Conservation (phyloP, 2,113 vertebrate species). For the Rhadina sibilatrix region DNA sequence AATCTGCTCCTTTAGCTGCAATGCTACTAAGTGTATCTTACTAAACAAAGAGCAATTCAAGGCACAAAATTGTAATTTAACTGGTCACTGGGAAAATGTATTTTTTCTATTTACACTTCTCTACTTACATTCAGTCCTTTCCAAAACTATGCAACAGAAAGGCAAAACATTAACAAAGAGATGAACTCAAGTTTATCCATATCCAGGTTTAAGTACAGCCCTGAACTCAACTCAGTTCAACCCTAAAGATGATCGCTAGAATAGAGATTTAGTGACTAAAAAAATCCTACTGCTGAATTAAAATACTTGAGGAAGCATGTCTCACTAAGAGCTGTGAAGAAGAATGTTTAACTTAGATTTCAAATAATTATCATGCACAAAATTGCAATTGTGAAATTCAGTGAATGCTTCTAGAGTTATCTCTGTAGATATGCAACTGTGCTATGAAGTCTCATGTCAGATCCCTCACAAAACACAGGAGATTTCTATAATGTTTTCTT, state of each 20-base stretch:
- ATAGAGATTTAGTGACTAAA: background rate
- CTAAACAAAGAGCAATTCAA: background rate
- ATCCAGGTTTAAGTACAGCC: background rate
- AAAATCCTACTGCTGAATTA: background rate
- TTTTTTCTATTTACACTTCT: background rate
- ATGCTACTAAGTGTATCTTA: background rate
- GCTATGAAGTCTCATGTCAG: background rate
- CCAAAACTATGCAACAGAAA: background rate
- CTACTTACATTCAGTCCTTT: background rate
- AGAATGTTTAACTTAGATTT: background rate
- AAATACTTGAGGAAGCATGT: background rate
- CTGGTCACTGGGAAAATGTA: background rate
- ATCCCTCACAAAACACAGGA: background rate
- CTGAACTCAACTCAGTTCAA: background rate
- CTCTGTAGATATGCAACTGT: background rate
- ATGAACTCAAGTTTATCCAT: background rate
- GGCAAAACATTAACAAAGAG: background rate
- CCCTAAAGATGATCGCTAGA: background rate
- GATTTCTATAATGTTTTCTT: background rate
- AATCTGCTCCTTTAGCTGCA: background rate
- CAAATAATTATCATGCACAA: background rate
- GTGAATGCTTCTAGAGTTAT: background rate
- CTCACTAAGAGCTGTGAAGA: background rate
- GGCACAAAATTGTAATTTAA: background rate
- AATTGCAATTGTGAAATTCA: background rate